Evolutionary conservation across 2,888 invertebrate genomes (phyloP).

Genomic region (Acholoe squamosa): DNA sequence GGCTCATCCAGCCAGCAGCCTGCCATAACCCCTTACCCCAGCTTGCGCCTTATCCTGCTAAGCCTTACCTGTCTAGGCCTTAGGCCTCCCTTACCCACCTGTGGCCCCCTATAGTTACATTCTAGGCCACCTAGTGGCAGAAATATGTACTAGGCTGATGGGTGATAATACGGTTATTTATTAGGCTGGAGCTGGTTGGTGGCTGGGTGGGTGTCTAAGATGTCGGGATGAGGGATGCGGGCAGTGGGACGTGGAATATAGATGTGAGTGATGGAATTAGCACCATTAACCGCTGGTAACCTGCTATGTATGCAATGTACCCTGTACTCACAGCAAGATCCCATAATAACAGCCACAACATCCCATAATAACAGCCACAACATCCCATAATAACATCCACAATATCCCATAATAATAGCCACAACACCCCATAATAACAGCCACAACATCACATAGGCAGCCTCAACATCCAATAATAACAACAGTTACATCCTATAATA

Average conservation of each 20-base stretch:
- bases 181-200: not conserved
- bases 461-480: no score
- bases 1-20: no score
- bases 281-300: not conserved
- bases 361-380: no score
- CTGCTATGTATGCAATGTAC: not conserved
- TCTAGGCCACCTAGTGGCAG: not conserved
- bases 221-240: not conserved
- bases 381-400: no score
- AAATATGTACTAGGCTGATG: slow-evolving; percentile 30
- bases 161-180: slow-evolving; percentile 37
- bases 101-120: slow-evolving; percentile 11
- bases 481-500: no score
- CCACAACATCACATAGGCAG: no score
- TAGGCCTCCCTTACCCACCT: not conserved
- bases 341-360: no score
- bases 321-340: no score
- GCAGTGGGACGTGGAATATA: slow-evolving; percentile 19
- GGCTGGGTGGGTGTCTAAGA: not conserved
- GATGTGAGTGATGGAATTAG: not conserved
- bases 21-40: not conserved
- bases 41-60: not conserved
- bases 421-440: no score
- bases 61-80: no score
- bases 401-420: no score